phyloP scores from a whole-genome alignment of 2,888 invertebrate species.

The Anorthoa munda region DNA sequence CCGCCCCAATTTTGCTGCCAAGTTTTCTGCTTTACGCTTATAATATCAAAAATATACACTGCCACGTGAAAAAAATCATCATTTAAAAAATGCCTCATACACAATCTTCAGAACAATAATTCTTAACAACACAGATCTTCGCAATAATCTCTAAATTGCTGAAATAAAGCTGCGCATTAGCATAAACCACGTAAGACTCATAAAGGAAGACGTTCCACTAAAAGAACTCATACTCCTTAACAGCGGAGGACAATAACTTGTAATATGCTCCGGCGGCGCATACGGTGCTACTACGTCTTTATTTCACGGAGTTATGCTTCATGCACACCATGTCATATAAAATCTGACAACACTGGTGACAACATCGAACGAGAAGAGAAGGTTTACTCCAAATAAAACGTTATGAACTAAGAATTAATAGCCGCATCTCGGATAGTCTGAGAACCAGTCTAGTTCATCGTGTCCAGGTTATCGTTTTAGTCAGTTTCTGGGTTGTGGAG shows the following conservation, averaged over 20 bases:
- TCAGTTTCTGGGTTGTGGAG: no score
- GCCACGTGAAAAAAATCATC: no score
- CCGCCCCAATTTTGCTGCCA: no score
- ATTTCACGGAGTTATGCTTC: constrained; percentile 61
- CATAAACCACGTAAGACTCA: constrained; percentile 8
- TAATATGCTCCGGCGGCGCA: constrained; percentile 36
- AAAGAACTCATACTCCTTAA: constrained; percentile 35
- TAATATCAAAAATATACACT: no score
- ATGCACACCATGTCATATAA: constrained; percentile 50
- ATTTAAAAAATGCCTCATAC: neutral
- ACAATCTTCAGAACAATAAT: constrained; percentile 15
- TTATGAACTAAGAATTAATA: neutral
- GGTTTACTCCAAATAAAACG: neutral
- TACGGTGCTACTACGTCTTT: constrained; percentile 44
- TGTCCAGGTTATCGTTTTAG: no score
- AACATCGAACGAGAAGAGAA: constrained; percentile 6
- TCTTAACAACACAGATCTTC: constrained; percentile 3
- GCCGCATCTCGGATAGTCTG: no score
- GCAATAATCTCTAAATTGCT: constrained; percentile 37
- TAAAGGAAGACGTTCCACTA: constrained; percentile 30
- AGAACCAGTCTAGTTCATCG: no score
- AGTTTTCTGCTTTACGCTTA: no score
- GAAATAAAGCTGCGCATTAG: constrained; percentile 24
- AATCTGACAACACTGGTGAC: constrained; percentile 36
- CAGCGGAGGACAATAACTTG: constrained; percentile 36